A percentile compares a stretch with the other conserved stretches of the same genome.
phyloP scores from a whole-genome alignment of 1,140 invertebrate species.

The Drosophila sturtevanti region DNA sequence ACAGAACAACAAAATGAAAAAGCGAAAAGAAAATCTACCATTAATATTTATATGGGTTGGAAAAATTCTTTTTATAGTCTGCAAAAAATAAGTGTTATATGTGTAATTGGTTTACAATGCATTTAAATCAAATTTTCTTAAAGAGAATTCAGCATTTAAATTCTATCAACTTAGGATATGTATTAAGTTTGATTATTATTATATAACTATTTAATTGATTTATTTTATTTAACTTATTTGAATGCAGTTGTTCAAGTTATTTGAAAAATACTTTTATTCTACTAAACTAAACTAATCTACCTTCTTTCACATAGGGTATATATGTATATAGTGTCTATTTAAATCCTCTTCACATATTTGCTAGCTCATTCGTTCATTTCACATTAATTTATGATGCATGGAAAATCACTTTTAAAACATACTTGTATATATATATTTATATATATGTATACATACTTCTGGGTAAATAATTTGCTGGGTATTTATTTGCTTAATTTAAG shows the following conservation, averaged over 20 bases:
- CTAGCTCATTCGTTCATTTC: not conserved
- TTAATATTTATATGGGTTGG: not conserved
- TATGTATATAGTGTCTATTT: not conserved
- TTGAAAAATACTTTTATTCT: too few relatives aligned
- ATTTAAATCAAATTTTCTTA: too few relatives aligned
- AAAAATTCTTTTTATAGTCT: not conserved
- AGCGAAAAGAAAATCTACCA: not conserved
- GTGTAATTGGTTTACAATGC: not conserved
- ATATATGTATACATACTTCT: not conserved
- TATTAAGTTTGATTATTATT: too few relatives aligned
- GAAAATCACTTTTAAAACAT: not conserved
- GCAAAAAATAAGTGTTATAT: not conserved
- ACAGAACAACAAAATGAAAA: not conserved
- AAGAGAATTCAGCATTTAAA: too few relatives aligned
- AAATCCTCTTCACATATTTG: not conserved
- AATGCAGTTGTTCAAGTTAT: too few relatives aligned
- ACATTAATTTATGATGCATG: conserved; percentile 18
- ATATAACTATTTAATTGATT: too few relatives aligned
- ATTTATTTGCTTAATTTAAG: conserved; percentile 54
- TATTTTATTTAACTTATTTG: too few relatives aligned
- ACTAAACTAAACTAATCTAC: conserved; percentile 5
- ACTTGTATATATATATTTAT: not conserved
- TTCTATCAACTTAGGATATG: too few relatives aligned
- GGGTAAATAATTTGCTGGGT: conserved; percentile 46
- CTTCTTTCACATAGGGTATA: not conserved